Base-by-base conservation (phyloP, 2,888 invertebrate genomes). In the Marronus borbonicus region DNA sequence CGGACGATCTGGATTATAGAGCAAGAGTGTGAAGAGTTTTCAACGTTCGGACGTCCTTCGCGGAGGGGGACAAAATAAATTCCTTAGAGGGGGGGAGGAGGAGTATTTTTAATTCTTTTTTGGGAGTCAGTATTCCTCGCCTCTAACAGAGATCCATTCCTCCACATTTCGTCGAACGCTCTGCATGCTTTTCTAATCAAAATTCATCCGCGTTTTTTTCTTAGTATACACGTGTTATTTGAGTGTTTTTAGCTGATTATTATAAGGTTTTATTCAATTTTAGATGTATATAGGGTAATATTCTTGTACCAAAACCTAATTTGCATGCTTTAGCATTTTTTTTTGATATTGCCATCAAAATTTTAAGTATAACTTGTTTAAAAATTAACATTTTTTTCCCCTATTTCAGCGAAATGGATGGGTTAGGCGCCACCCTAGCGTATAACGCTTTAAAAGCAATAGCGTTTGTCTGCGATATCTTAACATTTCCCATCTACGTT, bases 401-500 rank as follows among this genome's bases (percentile, higher is more conserved):
- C 20, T 55, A 20, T 55, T 55, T 17, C 87, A 91, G 91, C 86
- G 90, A 90, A 83, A 91, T 91, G 92, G 91, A 91, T 83, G 90
- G 90, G 80, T 88, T 91, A 82, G 92, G 92, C 88, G 89, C 91
- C 81, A 89, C 93, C 86, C 91, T 93, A 86, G 94, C 94, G 85
- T 90, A 96, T 85, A 92, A 92, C 83, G 94, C 95, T 83, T 92
- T 97, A 86, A 94, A 94, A 88, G 94, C 94, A 74, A 90, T 96
- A 83, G 93, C 95, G 84, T 94, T 96, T 87, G 92, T 98, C 82
- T 97, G 94, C 90, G 98, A 98, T 89, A 92, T 98, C 85, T 90
- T 98, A 86, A 96, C 97, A 80, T 95, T 96, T 90, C 96, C 98
- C 80, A 92, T 98, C 39, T 98, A 97, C 90, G 92, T 96, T 85